Base-by-base conservation (phyloP, 2,888 invertebrate species). In the Microplitis manilae region DNA sequence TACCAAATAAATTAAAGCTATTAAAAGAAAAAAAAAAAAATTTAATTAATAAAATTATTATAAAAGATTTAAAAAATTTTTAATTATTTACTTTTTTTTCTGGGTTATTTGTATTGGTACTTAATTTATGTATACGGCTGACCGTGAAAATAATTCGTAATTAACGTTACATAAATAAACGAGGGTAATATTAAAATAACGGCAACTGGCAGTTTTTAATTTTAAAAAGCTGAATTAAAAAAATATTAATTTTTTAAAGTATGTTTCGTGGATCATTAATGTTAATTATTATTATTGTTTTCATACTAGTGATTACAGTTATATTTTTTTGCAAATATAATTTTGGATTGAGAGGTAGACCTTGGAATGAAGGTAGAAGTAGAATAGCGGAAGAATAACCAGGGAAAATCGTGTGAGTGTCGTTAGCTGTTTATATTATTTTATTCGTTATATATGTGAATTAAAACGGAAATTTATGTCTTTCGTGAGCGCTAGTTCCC, bases 401-500 rank as follows among this genome's bases (percentile, higher is more conserved):
- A 50, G 50, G 13, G 50, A 50, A 50, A 50, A 50, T 50, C 50
- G 50, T 50, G 50, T 50, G 50, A 50, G 50, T 30, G 30, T 30
- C 30, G 30, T 30, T 30, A 30, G 30, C 4, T 30, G 30, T 50
- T 50, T 50, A 50, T 13, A 50, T 50, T 50, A 61, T 76, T 64
- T 30, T 30, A 30, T 30, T 30, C 30, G 30, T 30, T 39, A 41
- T 13, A 50, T 70, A 61, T 9, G 61, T 62, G 15, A 40, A 30
- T 61, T 39, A 60, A 60, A 38, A 30, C 13, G 20, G n/a, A 62
- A 30, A 59, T 71, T 59, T 39, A 61, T 71, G n/a, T 62, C 64
- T 76, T 76, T 75, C 62, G 40, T 40, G 40, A 62, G 17, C 41
- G 41, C 13, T 20, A 50, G 41, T 62, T 69, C 61, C 61, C 61